These are phyloP conservation scores for Notospermus geniculatus DNA, from an alignment of 1,140 invertebrate genomes.

Conservation along the genomic window DNA sequence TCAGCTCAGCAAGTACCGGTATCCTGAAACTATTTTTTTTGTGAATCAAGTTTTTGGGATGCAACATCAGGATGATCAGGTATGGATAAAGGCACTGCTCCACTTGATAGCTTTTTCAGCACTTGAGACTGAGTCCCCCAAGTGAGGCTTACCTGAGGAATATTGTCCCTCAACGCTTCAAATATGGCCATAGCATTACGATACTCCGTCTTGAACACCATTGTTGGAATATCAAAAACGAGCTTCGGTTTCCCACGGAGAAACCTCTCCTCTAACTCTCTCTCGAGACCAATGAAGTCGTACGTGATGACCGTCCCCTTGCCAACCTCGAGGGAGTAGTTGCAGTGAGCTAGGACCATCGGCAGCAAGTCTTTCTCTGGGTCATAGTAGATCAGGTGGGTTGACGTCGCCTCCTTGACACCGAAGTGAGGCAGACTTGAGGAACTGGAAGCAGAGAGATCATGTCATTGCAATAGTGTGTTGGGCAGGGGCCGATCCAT, in stretches of 20 bases:
- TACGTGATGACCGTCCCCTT: conserved; percentile 31
- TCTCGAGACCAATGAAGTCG: conserved; percentile 32
- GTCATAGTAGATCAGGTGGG: conserved; percentile 37
- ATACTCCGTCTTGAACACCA: conserved; percentile 35
- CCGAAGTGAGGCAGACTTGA: conserved; percentile 20
- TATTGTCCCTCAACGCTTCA: conserved; percentile 28
- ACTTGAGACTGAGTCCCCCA: background rate
- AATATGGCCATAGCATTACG: conserved; percentile 32
- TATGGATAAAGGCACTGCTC: no score
- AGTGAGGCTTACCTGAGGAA: conserved; percentile 32
- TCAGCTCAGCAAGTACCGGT: no score
- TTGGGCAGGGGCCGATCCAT: no score
- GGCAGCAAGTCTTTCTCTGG: conserved; percentile 37
- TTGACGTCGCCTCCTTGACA: conserved; percentile 19
- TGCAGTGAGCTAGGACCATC: conserved; percentile 36
- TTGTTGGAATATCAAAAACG: conserved; percentile 31
- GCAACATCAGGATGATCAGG: no score
- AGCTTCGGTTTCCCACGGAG: conserved; percentile 29
- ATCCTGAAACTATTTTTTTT: no score
- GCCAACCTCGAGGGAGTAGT: conserved; percentile 36
- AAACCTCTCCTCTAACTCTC: conserved; percentile 28
- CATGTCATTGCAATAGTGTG: background rate
- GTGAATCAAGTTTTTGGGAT: no score
- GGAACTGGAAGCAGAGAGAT: conserved; percentile 13
- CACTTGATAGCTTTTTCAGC: no score